Conservation (phyloP, 2,113 vertebrate genomes). For the Montifringilla adamsi region DNA sequence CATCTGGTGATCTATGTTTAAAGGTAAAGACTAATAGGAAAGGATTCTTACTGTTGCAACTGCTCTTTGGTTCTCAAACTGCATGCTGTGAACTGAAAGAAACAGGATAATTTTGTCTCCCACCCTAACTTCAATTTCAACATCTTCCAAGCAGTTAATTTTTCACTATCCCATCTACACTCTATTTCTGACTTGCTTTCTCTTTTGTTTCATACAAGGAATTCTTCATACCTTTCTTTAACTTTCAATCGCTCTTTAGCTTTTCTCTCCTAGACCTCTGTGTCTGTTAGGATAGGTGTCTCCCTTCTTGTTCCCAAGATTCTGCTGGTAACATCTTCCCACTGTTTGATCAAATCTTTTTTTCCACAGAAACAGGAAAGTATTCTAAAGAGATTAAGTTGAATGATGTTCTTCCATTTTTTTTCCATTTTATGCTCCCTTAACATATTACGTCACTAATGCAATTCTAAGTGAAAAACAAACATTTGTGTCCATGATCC, state of each 20-base stretch:
- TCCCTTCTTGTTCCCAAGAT: background rate
- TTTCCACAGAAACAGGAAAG: background rate
- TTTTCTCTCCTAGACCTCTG: background rate
- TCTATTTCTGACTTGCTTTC: background rate
- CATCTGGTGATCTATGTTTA: background rate
- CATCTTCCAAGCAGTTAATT: background rate
- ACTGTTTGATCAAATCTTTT: background rate
- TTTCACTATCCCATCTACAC: background rate
- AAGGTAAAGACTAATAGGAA: background rate
- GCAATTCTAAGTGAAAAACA: background rate
- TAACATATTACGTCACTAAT: background rate
- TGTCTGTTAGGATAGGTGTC: background rate
- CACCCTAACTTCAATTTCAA: background rate
- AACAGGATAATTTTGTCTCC: background rate
- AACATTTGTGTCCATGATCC: background rate
- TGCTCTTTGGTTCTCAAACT: background rate
- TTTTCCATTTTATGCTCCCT: background rate
- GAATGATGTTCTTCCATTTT: background rate
- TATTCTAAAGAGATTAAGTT: background rate
- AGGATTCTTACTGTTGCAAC: background rate
- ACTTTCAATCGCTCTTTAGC: background rate
- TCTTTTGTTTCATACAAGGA: background rate
- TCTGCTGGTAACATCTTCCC: background rate
- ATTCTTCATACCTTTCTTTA: background rate
- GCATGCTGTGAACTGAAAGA: background rate